Conservation (phyloP, 1,140 invertebrate species). For the Macrosteles quadrilineatus region DNA sequence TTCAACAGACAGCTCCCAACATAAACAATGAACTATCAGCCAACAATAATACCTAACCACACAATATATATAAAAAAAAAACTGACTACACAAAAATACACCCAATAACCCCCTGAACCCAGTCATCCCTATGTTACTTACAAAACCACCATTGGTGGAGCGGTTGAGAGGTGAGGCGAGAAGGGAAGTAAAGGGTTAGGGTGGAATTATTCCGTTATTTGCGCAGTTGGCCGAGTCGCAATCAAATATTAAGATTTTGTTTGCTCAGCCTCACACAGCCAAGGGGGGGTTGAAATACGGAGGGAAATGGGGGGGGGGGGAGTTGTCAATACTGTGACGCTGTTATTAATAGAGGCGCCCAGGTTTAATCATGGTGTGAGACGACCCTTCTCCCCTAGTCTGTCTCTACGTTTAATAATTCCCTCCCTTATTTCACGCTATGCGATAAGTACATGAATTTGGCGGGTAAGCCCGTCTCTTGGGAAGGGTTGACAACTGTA, state of each 20-base stretch:
- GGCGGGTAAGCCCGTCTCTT: no score
- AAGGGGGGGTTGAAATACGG: not conserved
- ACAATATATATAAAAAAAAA: no score
- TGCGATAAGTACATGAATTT: conserved; percentile 15
- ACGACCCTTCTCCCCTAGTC: not conserved
- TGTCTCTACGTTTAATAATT: conserved; percentile 17
- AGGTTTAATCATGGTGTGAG: not conserved
- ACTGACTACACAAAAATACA: no score
- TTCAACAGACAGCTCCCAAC: no score
- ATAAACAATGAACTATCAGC: no score
- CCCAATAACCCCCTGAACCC: no score
- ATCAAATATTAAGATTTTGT: conserved; percentile 27
- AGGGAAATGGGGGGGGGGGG: not conserved
- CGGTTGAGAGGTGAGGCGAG: no score
- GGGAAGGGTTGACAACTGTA: no score
- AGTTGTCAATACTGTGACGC: not conserved
- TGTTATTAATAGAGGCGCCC: conserved; percentile 8
- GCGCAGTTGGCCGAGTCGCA: conserved; percentile 18
- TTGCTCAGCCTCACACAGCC: conserved; percentile 9
- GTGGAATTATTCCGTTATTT: conserved; percentile 22
- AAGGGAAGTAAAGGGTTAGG: not conserved
- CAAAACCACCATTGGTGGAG: no score
- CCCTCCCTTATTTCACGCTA: conserved; percentile 20
- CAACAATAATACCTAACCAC: no score
- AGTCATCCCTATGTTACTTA: no score